Percentiles rank a stretch among this genome's conserved stretches.
Evolutionary conservation across 2,888 invertebrate species (phyloP).

Genomic region (Exocentrus adspersus): DNA sequence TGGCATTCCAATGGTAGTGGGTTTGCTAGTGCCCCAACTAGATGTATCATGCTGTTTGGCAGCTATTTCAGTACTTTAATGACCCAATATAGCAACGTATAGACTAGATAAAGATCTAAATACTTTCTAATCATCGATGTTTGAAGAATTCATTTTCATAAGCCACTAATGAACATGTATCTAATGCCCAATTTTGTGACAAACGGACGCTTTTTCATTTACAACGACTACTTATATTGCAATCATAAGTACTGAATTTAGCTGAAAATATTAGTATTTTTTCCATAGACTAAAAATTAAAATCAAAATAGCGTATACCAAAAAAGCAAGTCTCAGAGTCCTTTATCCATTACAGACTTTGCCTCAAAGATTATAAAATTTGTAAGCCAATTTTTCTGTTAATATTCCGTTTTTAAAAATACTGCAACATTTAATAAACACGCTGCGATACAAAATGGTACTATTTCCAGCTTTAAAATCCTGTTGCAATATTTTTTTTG

Average conservation of each 20-base stretch:
- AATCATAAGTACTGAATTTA: background rate
- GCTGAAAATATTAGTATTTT: conserved; percentile 5
- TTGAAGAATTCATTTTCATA: too few relatives aligned
- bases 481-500: conserved; percentile 6
- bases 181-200: too few relatives aligned
- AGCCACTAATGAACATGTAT: too few relatives aligned
- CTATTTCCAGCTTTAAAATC: too few relatives aligned
- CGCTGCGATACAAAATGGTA: too few relatives aligned
- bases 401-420: background rate
- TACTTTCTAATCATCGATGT: too few relatives aligned
- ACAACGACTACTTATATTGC: too few relatives aligned
- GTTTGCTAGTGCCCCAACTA: background rate
- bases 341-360: background rate
- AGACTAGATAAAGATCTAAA: background rate
- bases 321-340: conserved; percentile 4
- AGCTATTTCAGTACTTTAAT: background rate
- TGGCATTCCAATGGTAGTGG: background rate
- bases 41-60: background rate
- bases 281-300: too few relatives aligned
- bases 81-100: background rate
- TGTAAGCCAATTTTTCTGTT: background rate
- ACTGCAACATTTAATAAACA: background rate
- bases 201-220: too few relatives aligned
- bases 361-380: background rate
- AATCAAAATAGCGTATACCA: background rate